phyloP scores from a whole-genome alignment of 2,113 vertebrate genomes.

The Ceyx cyanopectus region DNA sequence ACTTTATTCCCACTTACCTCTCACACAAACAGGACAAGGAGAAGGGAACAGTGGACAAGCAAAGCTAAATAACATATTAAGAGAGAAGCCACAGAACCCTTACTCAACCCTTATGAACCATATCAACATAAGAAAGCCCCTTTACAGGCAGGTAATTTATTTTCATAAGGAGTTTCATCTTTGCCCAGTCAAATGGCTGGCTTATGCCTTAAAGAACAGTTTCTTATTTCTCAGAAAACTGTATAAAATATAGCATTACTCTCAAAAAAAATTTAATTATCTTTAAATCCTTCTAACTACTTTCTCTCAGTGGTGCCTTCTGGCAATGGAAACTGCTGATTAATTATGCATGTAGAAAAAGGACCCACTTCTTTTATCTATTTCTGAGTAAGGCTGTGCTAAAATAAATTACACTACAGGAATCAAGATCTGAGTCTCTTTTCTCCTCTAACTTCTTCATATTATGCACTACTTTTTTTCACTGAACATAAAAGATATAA shows the following conservation, averaged over 20 bases:
- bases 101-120: background rate
- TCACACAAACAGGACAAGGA: background rate
- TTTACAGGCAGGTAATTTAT: background rate
- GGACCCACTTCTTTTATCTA: background rate
- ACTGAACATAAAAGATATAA: background rate
- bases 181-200: background rate
- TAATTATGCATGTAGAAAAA: slow-evolving; percentile 28
- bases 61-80: background rate
- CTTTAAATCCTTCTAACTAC: background rate
- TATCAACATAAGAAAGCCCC: background rate
- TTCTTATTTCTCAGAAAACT: background rate
- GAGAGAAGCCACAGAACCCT: background rate
- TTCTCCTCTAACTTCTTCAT: slow-evolving; percentile 2
- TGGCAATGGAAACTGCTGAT: background rate
- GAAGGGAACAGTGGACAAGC: background rate
- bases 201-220: background rate
- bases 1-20: background rate
- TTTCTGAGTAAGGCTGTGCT: background rate
- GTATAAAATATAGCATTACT: background rate
- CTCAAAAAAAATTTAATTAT: background rate
- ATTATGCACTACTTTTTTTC: background rate
- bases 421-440: background rate
- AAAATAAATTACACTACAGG: background rate
- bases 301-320: background rate
- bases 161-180: background rate